Evolutionary conservation across 2,113 vertebrate genomes (phyloP), one percentile per base, ranked within the genome.

Genomic region (Xyrauchen texanus): DNA sequence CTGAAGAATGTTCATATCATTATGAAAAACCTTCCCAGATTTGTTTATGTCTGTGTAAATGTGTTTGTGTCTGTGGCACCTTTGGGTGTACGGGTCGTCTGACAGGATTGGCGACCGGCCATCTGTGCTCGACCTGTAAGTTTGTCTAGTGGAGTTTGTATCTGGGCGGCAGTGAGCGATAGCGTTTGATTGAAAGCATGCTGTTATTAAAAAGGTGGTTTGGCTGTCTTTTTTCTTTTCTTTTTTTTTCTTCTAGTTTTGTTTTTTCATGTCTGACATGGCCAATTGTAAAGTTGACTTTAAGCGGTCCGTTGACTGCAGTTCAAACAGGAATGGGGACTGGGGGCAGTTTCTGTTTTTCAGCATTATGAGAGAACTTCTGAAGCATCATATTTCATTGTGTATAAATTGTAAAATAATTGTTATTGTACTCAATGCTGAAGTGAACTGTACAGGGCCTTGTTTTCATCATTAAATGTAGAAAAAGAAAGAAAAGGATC

Each of bases 381-480:
- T 87, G 80, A 79, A 87, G 88, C 86, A 84, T 85, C 92, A 89
- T 89, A 93, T 94, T 94, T 94, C 93, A 95, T 94, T 94, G 93
- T 98, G 95, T 98, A 98, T 94, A 98, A 98, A 98, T 93, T 98
- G 97, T 98, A 98, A 94, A 93, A 96, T 96, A 97, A 91, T 94
- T 34, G 21, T 34, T 95, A 95, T 97, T 97, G 95, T 97, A 97
- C 94, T 96, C 95, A 94, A 94, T 95, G 94, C 93, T 88, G 92
- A 94, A 94, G 95, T 98, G 95, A 93, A 97, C 93, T 98, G 96
- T 97, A 98, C 97, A 97, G 96, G 94, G 95, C 95, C 87, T 93
- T 96, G 95, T 97, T 97, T 97, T 97, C 95, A 96, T 96, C 96
- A 95, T 95, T 97, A 95, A 94, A 95, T 97, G 94, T 97, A 96